phyloP scores from a whole-genome alignment of 2,113 vertebrate genomes.

The Leptosomus discolor region DNA sequence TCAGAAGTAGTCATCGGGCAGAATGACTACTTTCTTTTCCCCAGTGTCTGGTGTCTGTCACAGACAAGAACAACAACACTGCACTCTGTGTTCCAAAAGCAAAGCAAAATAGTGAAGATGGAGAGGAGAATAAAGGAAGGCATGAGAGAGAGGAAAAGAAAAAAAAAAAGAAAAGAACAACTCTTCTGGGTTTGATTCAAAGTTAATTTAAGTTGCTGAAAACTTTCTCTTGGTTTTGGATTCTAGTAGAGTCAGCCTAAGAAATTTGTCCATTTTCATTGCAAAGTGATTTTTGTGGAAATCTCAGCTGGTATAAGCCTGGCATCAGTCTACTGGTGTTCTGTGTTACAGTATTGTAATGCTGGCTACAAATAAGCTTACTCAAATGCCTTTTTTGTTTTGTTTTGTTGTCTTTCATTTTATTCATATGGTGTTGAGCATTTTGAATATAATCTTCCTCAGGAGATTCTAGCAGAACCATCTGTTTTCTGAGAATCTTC shows the following conservation, averaged over 20 bases:
- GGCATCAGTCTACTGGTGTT: background rate
- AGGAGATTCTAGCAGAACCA: background rate
- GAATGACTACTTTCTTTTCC: too few relatives aligned
- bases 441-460: background rate
- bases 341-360: background rate
- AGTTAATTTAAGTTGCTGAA: background rate
- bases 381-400: background rate
- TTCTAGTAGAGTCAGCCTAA: background rate
- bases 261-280: background rate
- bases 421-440: background rate
- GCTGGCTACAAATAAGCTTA: background rate
- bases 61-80: background rate
- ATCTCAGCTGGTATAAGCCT: background rate
- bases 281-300: background rate
- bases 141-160: background rate
- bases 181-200: background rate
- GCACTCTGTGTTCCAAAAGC: background rate
- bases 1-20: background rate
- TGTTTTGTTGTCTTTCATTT: background rate
- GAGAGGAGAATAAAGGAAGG: background rate
- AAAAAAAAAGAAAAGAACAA: fast-evolving
- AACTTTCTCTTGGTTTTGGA: background rate
- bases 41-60: background rate
- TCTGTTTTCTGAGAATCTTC: background rate
- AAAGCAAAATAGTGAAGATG: background rate